phyloP scores from a whole-genome alignment of 1,140 invertebrate species.

The Ladona fulva region DNA sequence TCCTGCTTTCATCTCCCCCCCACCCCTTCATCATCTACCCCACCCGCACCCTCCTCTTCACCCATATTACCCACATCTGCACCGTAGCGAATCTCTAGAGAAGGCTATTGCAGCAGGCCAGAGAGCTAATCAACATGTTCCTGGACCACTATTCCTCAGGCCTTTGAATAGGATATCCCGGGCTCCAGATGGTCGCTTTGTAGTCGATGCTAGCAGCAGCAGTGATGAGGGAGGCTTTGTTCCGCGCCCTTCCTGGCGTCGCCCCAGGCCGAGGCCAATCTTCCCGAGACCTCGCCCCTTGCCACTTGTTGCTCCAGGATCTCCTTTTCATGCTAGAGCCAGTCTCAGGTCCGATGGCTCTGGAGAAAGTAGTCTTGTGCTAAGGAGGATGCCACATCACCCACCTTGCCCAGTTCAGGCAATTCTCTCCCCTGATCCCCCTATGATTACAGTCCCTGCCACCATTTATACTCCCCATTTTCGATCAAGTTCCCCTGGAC shows the following conservation, averaged over 20 bases:
- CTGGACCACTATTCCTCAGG: constrained; percentile 22
- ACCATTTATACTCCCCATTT: constrained; percentile 40
- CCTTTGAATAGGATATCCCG: constrained; percentile 55
- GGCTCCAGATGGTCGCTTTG: constrained; percentile 62
- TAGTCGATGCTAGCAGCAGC: constrained; percentile 55
- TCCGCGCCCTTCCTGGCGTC: constrained; percentile 17
- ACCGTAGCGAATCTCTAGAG: constrained; percentile 11
- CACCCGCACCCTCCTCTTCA: background rate
- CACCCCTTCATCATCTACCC: background rate
- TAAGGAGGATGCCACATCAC: background rate
- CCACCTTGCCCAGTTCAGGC: constrained; percentile 29
- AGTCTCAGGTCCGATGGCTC: constrained; percentile 58
- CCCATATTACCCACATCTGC: constrained; percentile 17
- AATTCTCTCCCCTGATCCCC: constrained; percentile 40
- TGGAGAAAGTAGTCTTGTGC: constrained; percentile 40
- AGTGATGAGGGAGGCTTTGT: constrained; percentile 79
- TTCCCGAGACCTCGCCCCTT: constrained; percentile 29
- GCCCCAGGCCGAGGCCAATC: constrained; percentile 37
- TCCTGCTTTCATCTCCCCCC: background rate
- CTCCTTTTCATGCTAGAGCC: constrained; percentile 37
- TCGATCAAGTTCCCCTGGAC: constrained; percentile 53
- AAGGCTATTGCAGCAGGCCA: background rate
- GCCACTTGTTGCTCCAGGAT: constrained; percentile 52
- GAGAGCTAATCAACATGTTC: background rate
- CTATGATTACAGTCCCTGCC: constrained; percentile 38